Percentiles rank a stretch among this genome's conserved stretches.
These are phyloP conservation scores for Amphipyra berbera DNA, from an alignment of 2,888 invertebrate genomes.

Conservation along the genomic window DNA sequence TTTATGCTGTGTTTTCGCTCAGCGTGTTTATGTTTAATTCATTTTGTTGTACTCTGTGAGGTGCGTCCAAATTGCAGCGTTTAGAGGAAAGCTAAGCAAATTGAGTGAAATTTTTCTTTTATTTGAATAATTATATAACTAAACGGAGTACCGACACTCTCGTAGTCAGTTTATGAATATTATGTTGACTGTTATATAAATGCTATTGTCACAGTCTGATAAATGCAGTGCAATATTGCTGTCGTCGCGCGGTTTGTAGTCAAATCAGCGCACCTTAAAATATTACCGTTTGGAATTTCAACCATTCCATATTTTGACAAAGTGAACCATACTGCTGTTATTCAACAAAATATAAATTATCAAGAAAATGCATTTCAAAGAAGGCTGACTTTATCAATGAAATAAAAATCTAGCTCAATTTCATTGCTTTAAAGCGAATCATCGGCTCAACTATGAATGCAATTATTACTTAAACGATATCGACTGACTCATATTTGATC, in stretches of 20 bases:
- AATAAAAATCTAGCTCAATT: slow-evolving; percentile 16
- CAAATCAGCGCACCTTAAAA: slow-evolving; percentile 7
- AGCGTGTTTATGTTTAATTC: slow-evolving; percentile 63
- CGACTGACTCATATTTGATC: slow-evolving; percentile 37
- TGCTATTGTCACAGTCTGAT: slow-evolving; percentile 29
- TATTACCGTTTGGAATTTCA: slow-evolving; percentile 11
- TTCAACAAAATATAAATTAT: background rate
- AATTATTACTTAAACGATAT: slow-evolving; percentile 29
- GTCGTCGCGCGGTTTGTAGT: slow-evolving; percentile 17
- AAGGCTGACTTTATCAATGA: too few species aligned
- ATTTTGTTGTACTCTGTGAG: slow-evolving; percentile 46
- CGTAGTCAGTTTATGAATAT: too few species aligned
- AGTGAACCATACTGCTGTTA: too few species aligned
- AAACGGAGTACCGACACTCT: too few species aligned
- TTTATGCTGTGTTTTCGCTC: slow-evolving; percentile 68
- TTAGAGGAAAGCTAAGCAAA: slow-evolving; percentile 30
- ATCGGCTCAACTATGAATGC: slow-evolving; percentile 16
- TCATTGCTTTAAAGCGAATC: slow-evolving; percentile 9
- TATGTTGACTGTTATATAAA: background rate
- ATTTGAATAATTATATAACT: too few species aligned
- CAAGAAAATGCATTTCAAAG: too few species aligned
- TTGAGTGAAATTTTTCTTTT: slow-evolving; percentile 18
- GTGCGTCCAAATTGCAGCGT: slow-evolving; percentile 22
- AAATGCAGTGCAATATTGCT: slow-evolving; percentile 30
- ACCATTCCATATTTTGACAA: background rate